Conservation (phyloP, 2,113 vertebrate species). For the Glaucidium brasilianum region DNA sequence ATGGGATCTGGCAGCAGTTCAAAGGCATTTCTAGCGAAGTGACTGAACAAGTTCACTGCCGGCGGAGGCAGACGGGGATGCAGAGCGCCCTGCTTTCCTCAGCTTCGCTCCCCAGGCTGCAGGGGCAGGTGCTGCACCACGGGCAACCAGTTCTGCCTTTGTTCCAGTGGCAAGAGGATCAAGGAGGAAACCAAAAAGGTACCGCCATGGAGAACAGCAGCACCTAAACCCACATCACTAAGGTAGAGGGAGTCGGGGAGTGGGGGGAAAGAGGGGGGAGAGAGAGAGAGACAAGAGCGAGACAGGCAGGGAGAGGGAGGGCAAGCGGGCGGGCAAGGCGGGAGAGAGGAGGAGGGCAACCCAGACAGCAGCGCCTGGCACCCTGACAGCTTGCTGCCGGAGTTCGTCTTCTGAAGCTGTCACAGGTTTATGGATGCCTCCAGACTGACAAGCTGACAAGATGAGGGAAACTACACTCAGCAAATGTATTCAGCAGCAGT, state of each 20-base stretch:
- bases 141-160: not conserved
- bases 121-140: not conserved
- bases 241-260: not conserved
- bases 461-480: not conserved
- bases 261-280: not conserved
- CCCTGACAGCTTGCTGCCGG: not conserved
- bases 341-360: not conserved
- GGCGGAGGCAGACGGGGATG: not conserved
- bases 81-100: not conserved
- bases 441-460: conserved; percentile 35
- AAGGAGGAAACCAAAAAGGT: not conserved
- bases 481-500: conserved; percentile 8
- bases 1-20: conserved; percentile 32
- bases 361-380: not conserved
- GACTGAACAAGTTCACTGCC: not conserved
- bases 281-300: not conserved
- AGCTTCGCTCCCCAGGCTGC: not conserved
- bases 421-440: conserved; percentile 11
- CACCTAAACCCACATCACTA: not conserved
- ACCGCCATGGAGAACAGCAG: not conserved
- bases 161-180: not conserved
- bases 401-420: not conserved
- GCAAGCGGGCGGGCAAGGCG: not conserved
- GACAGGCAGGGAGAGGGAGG: not conserved
- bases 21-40: conserved; percentile 15